These are phyloP conservation scores for Aphodius sticticus DNA, from an alignment of 2,888 invertebrate genomes.

Conservation along the genomic window DNA sequence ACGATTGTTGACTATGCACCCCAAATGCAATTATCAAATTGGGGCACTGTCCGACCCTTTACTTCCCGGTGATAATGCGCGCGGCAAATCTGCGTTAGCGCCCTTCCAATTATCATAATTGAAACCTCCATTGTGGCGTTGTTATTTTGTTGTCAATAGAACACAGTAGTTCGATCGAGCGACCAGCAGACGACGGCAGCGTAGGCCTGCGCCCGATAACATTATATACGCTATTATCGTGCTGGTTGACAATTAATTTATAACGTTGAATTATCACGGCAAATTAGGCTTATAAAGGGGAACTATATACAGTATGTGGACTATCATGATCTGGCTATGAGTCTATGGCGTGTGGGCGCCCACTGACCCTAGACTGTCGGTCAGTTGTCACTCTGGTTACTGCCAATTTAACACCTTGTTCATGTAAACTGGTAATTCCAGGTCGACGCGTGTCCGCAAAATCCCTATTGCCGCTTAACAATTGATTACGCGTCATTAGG, in stretches of 20 bases:
- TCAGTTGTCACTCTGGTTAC: background rate
- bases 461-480: background rate
- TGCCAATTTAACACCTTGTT: constrained; percentile 4
- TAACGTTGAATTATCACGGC: constrained; percentile 4
- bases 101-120: constrained; percentile 4
- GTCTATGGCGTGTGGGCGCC: background rate
- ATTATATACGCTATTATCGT: background rate
- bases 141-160: constrained; percentile 4
- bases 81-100: background rate
- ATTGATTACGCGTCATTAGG: constrained; percentile 4
- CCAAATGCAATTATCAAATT: background rate
- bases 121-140: background rate
- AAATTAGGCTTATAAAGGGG: background rate
- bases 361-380: background rate
- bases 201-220: background rate
- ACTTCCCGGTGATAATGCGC: background rate
- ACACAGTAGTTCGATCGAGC: background rate
- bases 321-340: background rate
- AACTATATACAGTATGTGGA: background rate
- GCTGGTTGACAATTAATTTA: background rate
- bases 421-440: background rate
- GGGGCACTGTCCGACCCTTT: background rate
- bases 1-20: background rate
- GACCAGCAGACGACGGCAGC: background rate
- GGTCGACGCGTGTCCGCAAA: background rate